Conservation (phyloP, 2,888 invertebrate species). For the Ypsolopha scabrella region DNA sequence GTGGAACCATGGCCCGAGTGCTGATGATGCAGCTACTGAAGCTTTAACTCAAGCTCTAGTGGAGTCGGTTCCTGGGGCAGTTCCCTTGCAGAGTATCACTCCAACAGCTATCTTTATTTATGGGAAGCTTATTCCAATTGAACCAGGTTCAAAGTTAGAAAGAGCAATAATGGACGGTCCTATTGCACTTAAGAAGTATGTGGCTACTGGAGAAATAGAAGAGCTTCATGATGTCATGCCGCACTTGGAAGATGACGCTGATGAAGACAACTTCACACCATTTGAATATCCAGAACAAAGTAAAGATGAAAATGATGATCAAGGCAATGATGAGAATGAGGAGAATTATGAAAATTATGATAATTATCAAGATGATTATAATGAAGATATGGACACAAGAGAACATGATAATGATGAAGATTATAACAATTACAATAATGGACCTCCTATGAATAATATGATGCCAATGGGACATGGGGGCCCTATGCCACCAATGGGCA, state of each 20-base stretch:
- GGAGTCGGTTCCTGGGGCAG: slow-evolving; percentile 83
- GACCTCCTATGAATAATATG: slow-evolving; percentile 16
- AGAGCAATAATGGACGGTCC: slow-evolving; percentile 83
- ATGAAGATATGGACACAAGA: slow-evolving; percentile 49
- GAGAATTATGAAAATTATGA: slow-evolving; percentile 39
- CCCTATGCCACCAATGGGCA: slow-evolving; percentile 7
- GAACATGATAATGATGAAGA: slow-evolving; percentile 51
- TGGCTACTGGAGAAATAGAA: slow-evolving; percentile 85
- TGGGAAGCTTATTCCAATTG: slow-evolving; percentile 84
- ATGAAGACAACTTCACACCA: slow-evolving; percentile 53
- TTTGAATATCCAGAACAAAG: slow-evolving; percentile 52
- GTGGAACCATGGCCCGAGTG: slow-evolving; percentile 85
- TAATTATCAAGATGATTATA: slow-evolving; percentile 46
- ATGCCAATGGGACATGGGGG: slow-evolving; percentile 5
- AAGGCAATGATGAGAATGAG: slow-evolving; percentile 19
- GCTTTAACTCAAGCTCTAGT: slow-evolving; percentile 78
- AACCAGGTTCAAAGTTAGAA: slow-evolving; percentile 81
- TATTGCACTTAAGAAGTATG: slow-evolving; percentile 80
- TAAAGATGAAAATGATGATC: slow-evolving; percentile 23
- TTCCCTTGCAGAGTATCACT: slow-evolving; percentile 80
- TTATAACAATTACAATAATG: slow-evolving; percentile 43
- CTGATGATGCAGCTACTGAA: slow-evolving; percentile 67
- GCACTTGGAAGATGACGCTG: slow-evolving; percentile 73
- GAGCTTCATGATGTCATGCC: slow-evolving; percentile 84
- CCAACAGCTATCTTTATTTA: slow-evolving; percentile 86